These are phyloP conservation scores for Stenolophus ochropezus DNA, from an alignment of 2,888 invertebrate genomes.

Conservation along the genomic window DNA sequence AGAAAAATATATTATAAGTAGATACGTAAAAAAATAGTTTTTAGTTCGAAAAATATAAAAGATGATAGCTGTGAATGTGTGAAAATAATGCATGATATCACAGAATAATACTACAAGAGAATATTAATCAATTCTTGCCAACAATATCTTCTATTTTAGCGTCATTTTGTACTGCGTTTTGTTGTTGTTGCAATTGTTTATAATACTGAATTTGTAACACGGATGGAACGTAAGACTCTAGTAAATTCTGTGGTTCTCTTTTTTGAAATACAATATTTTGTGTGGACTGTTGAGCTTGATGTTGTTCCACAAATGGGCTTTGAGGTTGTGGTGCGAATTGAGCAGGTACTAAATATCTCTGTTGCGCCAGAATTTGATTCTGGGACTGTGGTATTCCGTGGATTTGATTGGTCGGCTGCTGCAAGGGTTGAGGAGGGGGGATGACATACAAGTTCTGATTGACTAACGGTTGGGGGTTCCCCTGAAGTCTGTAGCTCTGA, in stretches of 20 bases:
- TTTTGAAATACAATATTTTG: slow-evolving; percentile 63
- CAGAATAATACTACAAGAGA: neutral
- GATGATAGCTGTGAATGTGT: neutral
- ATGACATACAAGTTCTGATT: slow-evolving; percentile 37
- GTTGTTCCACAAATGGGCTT: slow-evolving; percentile 44
- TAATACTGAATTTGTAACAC: slow-evolving; percentile 69
- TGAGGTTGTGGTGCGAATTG: slow-evolving; percentile 57
- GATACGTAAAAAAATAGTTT: neutral
- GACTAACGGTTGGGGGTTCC: slow-evolving; percentile 44
- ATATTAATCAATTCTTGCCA: neutral
- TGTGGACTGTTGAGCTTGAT: slow-evolving; percentile 63
- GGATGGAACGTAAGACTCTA: slow-evolving; percentile 75
- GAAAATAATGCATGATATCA: neutral
- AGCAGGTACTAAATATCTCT: slow-evolving; percentile 45
- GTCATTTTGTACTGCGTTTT: slow-evolving; percentile 17
- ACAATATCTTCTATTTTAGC: neutral
- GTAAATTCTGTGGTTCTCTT: slow-evolving; percentile 72
- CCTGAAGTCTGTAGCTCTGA: slow-evolving; percentile 38
- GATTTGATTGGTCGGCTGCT: neutral
- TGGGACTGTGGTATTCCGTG: slow-evolving; percentile 4
- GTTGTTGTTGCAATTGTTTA: slow-evolving; percentile 65
- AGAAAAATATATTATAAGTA: no score
- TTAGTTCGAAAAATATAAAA: neutral
- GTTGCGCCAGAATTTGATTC: slow-evolving; percentile 41
- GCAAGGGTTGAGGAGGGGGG: slow-evolving; percentile 13